Evolutionary conservation across 2,888 invertebrate species (phyloP).

Genomic region (Dynastes maya): DNA sequence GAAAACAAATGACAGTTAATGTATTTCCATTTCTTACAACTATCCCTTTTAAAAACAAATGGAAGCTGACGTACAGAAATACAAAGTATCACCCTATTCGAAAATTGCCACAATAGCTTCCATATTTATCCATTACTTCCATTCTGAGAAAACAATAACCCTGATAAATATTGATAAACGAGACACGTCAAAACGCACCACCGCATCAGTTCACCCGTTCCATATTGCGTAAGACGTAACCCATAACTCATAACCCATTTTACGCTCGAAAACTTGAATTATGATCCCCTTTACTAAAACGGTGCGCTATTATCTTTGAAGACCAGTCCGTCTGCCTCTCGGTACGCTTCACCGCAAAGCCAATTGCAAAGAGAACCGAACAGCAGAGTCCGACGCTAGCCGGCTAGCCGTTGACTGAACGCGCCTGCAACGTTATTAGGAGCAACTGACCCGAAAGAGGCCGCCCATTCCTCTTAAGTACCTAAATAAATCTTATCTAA

Average conservation of each 20-base stretch:
- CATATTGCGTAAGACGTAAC: background rate
- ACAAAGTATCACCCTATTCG: no score
- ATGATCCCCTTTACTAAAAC: conserved; percentile 8
- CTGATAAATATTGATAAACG: conserved; percentile 4
- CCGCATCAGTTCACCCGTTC: background rate
- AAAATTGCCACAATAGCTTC: no score
- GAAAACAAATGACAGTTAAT: no score
- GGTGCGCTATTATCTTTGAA: conserved; percentile 24
- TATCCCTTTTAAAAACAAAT: no score
- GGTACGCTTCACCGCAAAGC: conserved; percentile 15
- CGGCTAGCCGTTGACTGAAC: conserved; percentile 8
- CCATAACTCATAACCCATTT: conserved; percentile 7
- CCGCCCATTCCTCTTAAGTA: conserved; percentile 17
- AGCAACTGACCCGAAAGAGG: conserved; percentile 33
- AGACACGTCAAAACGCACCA: background rate
- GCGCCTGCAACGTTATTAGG: conserved; percentile 37
- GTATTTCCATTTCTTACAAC: no score
- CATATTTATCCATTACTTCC: no score
- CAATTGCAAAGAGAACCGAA: conserved; percentile 15
- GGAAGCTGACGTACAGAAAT: no score
- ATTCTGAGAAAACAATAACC: no score
- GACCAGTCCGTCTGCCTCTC: conserved; percentile 28
- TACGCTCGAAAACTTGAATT: conserved; percentile 15
- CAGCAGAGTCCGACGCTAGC: background rate
- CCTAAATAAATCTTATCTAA: conserved; percentile 41